Evolutionary conservation across 1,140 invertebrate genomes (phyloP).

Genomic region (Leptinotarsa lineolata): DNA sequence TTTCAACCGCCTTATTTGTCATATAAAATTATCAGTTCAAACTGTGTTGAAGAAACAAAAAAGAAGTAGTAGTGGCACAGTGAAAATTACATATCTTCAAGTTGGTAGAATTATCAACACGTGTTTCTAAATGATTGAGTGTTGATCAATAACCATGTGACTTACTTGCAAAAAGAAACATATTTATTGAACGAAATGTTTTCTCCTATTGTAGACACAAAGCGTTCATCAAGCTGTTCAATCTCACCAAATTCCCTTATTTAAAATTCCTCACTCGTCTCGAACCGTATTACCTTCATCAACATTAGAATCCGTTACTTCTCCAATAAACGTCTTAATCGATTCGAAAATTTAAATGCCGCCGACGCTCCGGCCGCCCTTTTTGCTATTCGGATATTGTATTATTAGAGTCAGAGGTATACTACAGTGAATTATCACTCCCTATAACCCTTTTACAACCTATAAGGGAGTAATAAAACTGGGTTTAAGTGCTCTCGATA

Average conservation of each 20-base stretch:
- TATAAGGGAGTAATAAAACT: conserved; percentile 54
- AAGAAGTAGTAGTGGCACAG: too few species aligned
- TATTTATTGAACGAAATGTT: too few species aligned
- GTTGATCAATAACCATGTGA: too few species aligned
- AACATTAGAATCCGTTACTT: conserved; percentile 30
- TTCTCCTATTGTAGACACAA: too few species aligned
- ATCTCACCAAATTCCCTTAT: not conserved
- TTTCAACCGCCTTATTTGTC: too few species aligned
- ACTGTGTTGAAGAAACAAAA: too few species aligned
- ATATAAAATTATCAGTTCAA: too few species aligned
- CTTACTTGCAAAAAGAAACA: too few species aligned
- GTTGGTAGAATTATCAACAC: too few species aligned
- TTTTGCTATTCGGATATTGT: conserved; percentile 35
- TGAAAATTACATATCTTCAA: too few species aligned
- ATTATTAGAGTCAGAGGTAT: conserved; percentile 39
- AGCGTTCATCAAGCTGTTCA: too few species aligned
- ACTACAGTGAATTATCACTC: conserved; percentile 47
- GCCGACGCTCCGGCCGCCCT: conserved; percentile 4
- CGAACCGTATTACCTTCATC: conserved; percentile 23
- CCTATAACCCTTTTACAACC: conserved; percentile 53
- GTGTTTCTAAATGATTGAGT: too few species aligned
- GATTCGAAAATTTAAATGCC: conserved; percentile 29
- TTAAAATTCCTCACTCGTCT: conserved; percentile 18
- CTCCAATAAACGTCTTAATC: conserved; percentile 30
- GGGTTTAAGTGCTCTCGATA: conserved; percentile 52